Base-by-base conservation (phyloP, 2,797 vertebrate genomes). In the Crocidura indochinensis region DNA sequence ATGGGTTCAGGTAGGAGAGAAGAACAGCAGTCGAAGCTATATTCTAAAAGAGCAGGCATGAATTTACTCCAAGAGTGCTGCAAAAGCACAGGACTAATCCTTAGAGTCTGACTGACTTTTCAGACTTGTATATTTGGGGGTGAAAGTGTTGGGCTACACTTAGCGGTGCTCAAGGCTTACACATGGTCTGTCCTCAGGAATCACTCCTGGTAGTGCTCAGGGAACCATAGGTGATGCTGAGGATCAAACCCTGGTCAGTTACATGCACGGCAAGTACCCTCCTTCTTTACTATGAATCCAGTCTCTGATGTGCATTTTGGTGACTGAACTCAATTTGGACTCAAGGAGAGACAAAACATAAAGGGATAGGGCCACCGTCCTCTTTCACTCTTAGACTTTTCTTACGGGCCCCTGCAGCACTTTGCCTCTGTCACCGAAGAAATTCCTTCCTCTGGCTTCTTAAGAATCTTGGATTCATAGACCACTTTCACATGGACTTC, bases 1-100 rank as follows among this genome's bases (percentile, higher is more conserved):
- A 53, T 79, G 24, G 51, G n/a, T 95, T 46, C 46, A 9, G 53
- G 22, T 17, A 62, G 83, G 80, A 76, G 29, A 84, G 67, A 38
- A 26, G 31, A 47, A 38, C 38, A 38, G 38, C 38, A 38, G 38
- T 38, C 38, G 38, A 38, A 38, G 38, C 38, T 38, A 38, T 38
- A 38, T 2, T 60, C 38, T 51, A 38, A 38, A 38, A 38, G 38
- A 38, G 9, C 6, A 87, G 44, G 68, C 10, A 20, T 46, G 90
- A n/a, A 77, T 26, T 71, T 88, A 71, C 56, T 84, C 26, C 44
- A 38, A 10, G 72, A 76, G 68, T n/a, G 56, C 69, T 31, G 38
- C 49, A 44, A 71, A 75, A 80, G 81, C 7, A 26, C 47, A 91
- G 24, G 26, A 51, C 64, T 72, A 62, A 68, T 29, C 12, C 65